phyloP scores from a whole-genome alignment of 2,113 vertebrate genomes.

The Mormyrus lacerda region DNA sequence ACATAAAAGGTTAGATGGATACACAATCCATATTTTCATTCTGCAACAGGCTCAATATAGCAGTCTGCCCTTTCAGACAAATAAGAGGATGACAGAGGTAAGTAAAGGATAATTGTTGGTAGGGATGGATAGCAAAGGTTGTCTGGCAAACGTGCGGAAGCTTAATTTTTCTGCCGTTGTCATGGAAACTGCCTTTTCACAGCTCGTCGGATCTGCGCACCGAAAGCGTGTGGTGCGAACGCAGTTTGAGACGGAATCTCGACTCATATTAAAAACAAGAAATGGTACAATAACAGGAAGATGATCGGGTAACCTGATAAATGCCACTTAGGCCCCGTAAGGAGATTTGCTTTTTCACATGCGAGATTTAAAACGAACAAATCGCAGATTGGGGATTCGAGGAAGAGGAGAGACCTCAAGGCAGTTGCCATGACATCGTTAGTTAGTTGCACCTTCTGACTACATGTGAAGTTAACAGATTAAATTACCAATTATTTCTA shows the following conservation, averaged over 20 bases:
- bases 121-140: background rate
- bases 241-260: background rate
- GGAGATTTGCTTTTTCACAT: background rate
- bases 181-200: constrained; percentile 22
- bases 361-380: background rate
- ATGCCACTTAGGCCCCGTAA: background rate
- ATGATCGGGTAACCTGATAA: background rate
- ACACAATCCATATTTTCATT: background rate
- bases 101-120: background rate
- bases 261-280: background rate
- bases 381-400: background rate
- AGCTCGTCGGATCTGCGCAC: background rate
- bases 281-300: background rate
- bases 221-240: background rate
- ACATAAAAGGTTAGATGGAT: background rate
- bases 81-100: background rate
- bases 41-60: background rate
- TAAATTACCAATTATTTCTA: background rate
- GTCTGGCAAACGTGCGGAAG: background rate
- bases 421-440: constrained; percentile 16
- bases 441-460: background rate
- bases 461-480: background rate
- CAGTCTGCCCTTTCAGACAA: background rate
- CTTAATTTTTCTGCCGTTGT: background rate
- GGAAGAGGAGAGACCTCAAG: background rate